Evolutionary conservation across 2,888 invertebrate genomes (phyloP).

Genomic region (Drosophila fungiperda): DNA sequence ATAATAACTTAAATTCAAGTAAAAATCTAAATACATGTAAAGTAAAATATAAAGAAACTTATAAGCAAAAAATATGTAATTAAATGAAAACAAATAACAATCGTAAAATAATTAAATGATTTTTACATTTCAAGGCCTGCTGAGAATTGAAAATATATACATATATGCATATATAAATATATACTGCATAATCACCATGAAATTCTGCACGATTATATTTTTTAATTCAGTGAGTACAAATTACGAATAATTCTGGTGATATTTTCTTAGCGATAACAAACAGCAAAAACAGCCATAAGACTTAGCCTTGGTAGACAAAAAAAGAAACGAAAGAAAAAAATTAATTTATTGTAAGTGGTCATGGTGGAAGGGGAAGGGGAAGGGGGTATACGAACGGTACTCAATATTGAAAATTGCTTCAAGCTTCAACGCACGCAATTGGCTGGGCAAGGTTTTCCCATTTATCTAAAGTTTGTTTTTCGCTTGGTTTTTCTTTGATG

Average conservation of each 20-base stretch:
- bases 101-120: neutral
- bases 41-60: neutral
- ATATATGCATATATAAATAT: too few relatives aligned
- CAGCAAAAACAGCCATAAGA: neutral
- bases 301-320: slow-evolving; percentile 39
- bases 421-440: slow-evolving; percentile 74
- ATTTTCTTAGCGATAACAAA: slow-evolving; percentile 26
- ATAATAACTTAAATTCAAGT: neutral
- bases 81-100: neutral
- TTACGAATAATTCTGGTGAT: slow-evolving; percentile 40
- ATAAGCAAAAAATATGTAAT: neutral
- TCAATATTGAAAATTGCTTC: slow-evolving; percentile 57
- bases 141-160: neutral
- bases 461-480: slow-evolving; percentile 29
- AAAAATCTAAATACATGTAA: neutral
- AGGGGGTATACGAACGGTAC: slow-evolving; percentile 48
- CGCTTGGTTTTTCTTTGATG: slow-evolving; percentile 21
- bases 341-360: slow-evolving; percentile 53
- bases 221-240: slow-evolving; percentile 9
- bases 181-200: slow-evolving; percentile 10
- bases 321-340: slow-evolving; percentile 13
- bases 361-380: neutral
- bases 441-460: slow-evolving; percentile 54
- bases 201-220: slow-evolving; percentile 16
- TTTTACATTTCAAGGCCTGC: slow-evolving; percentile 20